phyloP scores from a whole-genome alignment of 1,140 invertebrate genomes.

The Halyomorpha halys region DNA sequence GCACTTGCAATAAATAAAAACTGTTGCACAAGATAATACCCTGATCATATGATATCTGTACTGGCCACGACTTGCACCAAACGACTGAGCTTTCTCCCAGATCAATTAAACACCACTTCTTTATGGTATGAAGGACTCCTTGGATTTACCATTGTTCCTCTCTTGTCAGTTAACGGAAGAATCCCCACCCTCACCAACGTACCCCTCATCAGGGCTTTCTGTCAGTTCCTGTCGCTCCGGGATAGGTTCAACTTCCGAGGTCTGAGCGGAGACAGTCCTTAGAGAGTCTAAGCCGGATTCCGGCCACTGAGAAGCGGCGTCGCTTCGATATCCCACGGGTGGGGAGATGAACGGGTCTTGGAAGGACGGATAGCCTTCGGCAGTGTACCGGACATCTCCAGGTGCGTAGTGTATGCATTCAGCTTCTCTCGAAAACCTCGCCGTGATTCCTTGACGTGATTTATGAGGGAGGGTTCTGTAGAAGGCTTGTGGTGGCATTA shows the following conservation, averaged over 20 bases:
- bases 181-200: slow-evolving; percentile 57
- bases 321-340: slow-evolving; percentile 50
- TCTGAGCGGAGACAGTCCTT: slow-evolving; percentile 32
- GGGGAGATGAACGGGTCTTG: slow-evolving; percentile 51
- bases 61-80: no score
- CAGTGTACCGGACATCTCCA: slow-evolving; percentile 58
- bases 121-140: background rate
- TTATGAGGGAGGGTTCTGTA: slow-evolving; percentile 61
- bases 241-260: slow-evolving; percentile 21
- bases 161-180: slow-evolving; percentile 40
- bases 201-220: slow-evolving; percentile 78
- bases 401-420: slow-evolving; percentile 48
- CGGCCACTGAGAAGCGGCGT: slow-evolving; percentile 30
- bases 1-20: slow-evolving; percentile 8
- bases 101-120: background rate
- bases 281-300: slow-evolving; percentile 26
- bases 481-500: slow-evolving; percentile 41
- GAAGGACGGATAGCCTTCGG: slow-evolving; percentile 52
- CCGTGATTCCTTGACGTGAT: slow-evolving; percentile 46
- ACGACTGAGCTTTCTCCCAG: background rate
- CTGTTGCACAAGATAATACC: slow-evolving; percentile 8
- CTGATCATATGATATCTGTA: slow-evolving; percentile 9
- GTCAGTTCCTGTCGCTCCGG: slow-evolving; percentile 48
- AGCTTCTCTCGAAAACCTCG: slow-evolving; percentile 53
- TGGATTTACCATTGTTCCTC: background rate